Evolutionary conservation across 2,888 invertebrate species (phyloP).

Genomic region (Troides aeacus): DNA sequence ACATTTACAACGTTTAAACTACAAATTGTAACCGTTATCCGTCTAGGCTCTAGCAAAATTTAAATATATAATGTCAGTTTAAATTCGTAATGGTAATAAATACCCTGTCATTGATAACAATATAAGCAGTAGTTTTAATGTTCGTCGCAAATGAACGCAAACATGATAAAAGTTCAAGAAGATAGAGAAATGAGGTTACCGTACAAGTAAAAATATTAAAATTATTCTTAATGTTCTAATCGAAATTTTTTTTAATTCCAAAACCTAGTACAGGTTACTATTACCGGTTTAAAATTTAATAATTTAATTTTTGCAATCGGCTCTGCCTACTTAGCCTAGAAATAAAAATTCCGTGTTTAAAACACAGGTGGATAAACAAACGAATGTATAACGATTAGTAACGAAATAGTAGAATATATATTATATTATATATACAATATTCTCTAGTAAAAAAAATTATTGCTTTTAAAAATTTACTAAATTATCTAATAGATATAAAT

Average conservation of each 20-base stretch:
- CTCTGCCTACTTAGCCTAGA: neutral
- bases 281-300: neutral
- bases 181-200: conserved; percentile 32
- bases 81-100: neutral
- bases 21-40: neutral
- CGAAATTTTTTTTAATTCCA: neutral
- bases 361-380: neutral
- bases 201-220: neutral
- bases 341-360: neutral
- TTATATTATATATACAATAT: too few species aligned
- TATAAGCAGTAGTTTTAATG: neutral
- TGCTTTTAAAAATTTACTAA: too few species aligned
- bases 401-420: too few species aligned
- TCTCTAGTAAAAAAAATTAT: too few species aligned
- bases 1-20: neutral
- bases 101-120: neutral
- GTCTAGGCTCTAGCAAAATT: neutral
- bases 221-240: neutral
- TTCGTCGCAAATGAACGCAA: conserved; percentile 38
- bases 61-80: neutral
- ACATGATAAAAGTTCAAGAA: conserved; percentile 58
- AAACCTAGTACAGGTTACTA: neutral
- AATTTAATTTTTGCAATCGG: neutral
- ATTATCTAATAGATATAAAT: too few species aligned
- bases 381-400: too few species aligned